These are phyloP conservation scores for Anguilla japonica DNA, from an alignment of 2,113 vertebrate genomes.

Conservation along the genomic window DNA sequence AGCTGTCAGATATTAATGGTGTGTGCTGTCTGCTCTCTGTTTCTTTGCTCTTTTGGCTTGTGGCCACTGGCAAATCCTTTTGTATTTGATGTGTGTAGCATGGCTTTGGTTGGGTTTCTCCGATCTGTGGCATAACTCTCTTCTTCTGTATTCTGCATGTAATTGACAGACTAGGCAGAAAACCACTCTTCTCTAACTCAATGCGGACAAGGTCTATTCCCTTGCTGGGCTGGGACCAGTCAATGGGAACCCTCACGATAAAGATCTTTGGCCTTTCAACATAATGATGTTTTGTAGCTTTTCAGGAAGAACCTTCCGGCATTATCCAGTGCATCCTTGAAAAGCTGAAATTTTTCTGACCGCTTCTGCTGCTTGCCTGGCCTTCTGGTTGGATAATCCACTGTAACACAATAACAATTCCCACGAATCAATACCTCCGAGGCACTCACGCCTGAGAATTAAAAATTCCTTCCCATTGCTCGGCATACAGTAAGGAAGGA, in stretches of 20 bases:
- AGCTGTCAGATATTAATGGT: background rate
- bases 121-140: background rate
- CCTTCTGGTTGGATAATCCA: background rate
- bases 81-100: background rate
- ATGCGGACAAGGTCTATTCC: background rate
- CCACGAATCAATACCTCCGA: too few relatives aligned
- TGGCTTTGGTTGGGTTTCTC: background rate
- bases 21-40: background rate
- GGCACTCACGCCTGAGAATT: background rate
- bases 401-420: too few relatives aligned
- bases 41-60: background rate
- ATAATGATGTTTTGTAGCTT: background rate
- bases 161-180: background rate
- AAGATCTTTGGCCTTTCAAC: background rate
- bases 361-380: background rate
- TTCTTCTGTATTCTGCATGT: background rate
- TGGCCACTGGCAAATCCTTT: background rate
- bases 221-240: background rate
- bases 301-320: background rate
- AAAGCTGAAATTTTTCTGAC: background rate
- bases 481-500: background rate
- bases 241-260: background rate
- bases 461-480: background rate
- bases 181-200: background rate
- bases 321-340: background rate